A percentile compares a stretch with the other conserved stretches of the same genome.
Conservation (phyloP, 2,797 vertebrate species). For the Melopsittacus undulatus region DNA sequence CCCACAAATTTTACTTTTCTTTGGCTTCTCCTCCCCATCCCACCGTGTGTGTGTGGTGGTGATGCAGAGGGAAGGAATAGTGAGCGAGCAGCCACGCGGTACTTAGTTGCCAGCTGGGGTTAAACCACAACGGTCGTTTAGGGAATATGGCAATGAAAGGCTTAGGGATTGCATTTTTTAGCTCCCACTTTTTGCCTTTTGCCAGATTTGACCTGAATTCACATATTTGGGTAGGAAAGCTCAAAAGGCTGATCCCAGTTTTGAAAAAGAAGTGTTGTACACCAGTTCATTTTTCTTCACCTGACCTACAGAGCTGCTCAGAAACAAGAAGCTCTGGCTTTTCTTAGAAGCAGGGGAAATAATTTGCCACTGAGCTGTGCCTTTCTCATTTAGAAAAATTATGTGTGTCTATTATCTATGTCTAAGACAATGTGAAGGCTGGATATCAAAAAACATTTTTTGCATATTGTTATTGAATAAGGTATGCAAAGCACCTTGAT, state of each 20-base stretch:
- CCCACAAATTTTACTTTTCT: not conserved
- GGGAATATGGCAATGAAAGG: not conserved
- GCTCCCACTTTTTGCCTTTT: accelerated
- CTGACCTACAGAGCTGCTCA: not conserved
- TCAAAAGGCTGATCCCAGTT: not conserved
- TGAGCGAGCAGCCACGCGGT: not conserved
- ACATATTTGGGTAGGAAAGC: not conserved
- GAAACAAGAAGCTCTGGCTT: not conserved
- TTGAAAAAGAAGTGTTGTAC: not conserved
- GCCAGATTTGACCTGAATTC: not conserved
- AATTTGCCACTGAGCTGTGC: not conserved
- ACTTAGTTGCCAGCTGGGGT: not conserved
- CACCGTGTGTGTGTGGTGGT: not conserved
- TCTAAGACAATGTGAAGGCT: not conserved
- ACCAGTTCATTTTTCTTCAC: not conserved
- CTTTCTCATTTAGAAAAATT: not conserved
- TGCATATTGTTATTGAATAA: accelerated
- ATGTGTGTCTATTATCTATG: not conserved
- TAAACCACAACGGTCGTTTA: not conserved
- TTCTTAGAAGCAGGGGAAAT: not conserved
- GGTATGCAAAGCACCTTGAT: not conserved
- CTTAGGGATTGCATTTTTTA: not conserved
- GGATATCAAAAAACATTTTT: not conserved
- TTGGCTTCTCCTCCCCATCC: not conserved
- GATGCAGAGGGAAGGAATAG: not conserved